Evolutionary conservation across 2,113 vertebrate species (phyloP).

Genomic region (Aegithalos caudatus): DNA sequence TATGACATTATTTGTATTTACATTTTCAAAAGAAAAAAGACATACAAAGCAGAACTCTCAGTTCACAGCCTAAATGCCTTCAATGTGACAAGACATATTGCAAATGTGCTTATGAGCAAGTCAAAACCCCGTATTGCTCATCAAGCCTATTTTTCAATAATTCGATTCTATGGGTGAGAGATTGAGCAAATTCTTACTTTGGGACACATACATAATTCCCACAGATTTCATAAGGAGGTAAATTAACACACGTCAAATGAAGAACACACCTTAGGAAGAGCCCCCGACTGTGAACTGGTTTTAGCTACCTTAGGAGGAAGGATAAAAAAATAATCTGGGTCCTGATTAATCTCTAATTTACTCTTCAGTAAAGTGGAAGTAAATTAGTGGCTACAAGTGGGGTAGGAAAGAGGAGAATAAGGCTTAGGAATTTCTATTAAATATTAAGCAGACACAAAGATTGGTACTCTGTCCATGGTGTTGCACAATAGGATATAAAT

Average conservation of each 20-base stretch:
- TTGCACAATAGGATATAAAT: constrained; percentile 4
- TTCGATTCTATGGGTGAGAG: neutral
- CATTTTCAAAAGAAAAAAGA: neutral
- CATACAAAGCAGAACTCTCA: neutral
- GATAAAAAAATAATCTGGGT: neutral
- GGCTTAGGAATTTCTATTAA: neutral
- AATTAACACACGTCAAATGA: neutral
- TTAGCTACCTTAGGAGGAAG: neutral
- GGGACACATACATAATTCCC: neutral
- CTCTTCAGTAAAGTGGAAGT: neutral
- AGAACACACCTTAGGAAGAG: neutral
- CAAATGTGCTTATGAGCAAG: neutral
- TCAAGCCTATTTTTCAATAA: neutral
- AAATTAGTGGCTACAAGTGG: neutral
- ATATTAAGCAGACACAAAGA: neutral
- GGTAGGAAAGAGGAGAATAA: neutral
- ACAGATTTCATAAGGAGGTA: neutral
- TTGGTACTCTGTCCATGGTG: neutral
- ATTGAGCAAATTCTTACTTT: neutral
- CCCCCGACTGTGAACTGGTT: neutral
- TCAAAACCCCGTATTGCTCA: neutral
- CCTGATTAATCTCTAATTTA: neutral
- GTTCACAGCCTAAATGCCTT: neutral
- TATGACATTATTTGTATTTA: neutral
- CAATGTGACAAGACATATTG: neutral